Evolutionary conservation across 2,888 invertebrate genomes (phyloP).

Genomic region (Schrankia costaestrigalis): DNA sequence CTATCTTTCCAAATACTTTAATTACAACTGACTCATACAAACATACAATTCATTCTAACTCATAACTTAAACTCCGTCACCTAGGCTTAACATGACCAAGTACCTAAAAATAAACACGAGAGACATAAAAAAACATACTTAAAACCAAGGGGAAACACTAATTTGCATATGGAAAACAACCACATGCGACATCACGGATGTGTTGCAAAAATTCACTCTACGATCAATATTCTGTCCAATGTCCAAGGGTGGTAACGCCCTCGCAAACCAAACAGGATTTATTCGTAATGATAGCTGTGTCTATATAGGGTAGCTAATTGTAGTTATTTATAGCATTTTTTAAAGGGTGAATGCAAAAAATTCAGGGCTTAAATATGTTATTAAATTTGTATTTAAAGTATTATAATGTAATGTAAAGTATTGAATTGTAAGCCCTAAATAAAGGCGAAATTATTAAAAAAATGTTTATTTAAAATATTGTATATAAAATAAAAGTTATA

Average conservation of each 20-base stretch:
- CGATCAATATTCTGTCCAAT: constrained; percentile 33
- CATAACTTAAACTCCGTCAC: constrained; percentile 13
- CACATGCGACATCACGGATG: constrained; percentile 58
- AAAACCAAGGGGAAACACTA: constrained; percentile 64
- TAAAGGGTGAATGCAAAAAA: constrained; percentile 5
- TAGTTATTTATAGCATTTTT: constrained; percentile 21
- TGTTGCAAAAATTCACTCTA: constrained; percentile 35
- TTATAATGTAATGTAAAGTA: too few relatives aligned
- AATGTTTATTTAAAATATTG: too few relatives aligned
- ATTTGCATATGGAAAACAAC: constrained; percentile 75
- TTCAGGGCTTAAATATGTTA: too few relatives aligned
- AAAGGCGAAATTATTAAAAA: too few relatives aligned
- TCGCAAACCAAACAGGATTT: constrained; percentile 27
- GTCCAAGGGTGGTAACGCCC: constrained; percentile 30
- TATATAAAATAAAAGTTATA: too few relatives aligned
- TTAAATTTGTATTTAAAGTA: too few relatives aligned
- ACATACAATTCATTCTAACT: neutral
- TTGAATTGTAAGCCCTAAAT: too few relatives aligned
- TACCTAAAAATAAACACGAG: constrained; percentile 28
- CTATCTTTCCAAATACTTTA: constrained; percentile 14
- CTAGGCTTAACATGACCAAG: constrained; percentile 20
- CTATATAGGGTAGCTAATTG: constrained; percentile 20
- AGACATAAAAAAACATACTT: constrained; percentile 70
- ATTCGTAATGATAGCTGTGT: constrained; percentile 28
- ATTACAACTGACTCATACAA: constrained; percentile 1